Conservation (phyloP, 2,113 vertebrate genomes). For the Tringa solitaria region DNA sequence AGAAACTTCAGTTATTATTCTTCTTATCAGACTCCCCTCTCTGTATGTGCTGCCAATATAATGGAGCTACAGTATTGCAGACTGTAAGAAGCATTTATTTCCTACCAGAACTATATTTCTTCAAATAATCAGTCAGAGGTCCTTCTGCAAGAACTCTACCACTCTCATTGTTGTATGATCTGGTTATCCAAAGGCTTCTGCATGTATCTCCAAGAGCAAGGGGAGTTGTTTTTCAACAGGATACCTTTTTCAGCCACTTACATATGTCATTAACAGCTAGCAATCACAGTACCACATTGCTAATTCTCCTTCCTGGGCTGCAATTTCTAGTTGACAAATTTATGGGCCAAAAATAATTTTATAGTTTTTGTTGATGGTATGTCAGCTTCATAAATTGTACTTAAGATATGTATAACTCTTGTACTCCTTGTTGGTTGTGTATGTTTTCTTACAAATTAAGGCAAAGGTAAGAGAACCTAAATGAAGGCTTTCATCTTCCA, state of each 20-base stretch:
- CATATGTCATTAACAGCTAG: not conserved
- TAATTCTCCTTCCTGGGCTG: not conserved
- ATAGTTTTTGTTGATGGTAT: not conserved
- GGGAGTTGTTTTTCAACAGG: not conserved
- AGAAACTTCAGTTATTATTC: not conserved
- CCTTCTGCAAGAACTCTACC: not conserved
- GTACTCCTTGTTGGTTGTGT: not conserved
- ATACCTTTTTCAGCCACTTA: not conserved
- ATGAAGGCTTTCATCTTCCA: not conserved
- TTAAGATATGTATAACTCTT: not conserved
- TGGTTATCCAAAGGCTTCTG: not conserved
- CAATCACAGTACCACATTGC: not conserved
- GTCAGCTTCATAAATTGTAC: not conserved
- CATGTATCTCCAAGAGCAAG: not conserved
- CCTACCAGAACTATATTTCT: not conserved
- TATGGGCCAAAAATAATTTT: not conserved
- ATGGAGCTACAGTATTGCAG: not conserved
- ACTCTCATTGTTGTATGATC: not conserved
- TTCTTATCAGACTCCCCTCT: not conserved
- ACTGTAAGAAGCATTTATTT: not conserved
- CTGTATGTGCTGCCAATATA: not conserved
- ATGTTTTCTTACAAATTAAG: not conserved
- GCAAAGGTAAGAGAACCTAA: not conserved
- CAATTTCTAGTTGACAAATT: not conserved
- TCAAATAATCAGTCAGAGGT: not conserved